phyloP scores from a whole-genome alignment of 1,140 invertebrate species.

The Cylas formicarius region DNA sequence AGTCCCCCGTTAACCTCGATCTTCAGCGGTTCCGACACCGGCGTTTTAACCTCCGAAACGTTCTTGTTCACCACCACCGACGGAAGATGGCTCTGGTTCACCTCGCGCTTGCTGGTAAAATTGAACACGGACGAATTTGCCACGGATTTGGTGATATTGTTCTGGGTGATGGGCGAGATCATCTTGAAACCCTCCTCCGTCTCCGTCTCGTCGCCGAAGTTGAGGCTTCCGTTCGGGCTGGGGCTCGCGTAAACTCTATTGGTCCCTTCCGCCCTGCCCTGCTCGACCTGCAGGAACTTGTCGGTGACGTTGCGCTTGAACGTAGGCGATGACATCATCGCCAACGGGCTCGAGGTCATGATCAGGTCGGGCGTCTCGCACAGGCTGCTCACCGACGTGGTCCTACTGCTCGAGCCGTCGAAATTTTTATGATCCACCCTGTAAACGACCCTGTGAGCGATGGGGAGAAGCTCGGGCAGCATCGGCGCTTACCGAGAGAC shows the following conservation, averaged over 20 bases:
- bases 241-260: conserved; percentile 4
- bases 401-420: conserved; percentile 12
- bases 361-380: conserved; percentile 40
- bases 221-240: conserved; percentile 13
- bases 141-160: conserved; percentile 47
- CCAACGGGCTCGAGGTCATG: conserved; percentile 36
- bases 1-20: conserved; percentile 25
- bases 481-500: conserved; percentile 24
- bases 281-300: conserved; percentile 32
- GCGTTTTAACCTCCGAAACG: conserved; percentile 16
- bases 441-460: not conserved
- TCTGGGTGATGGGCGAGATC: conserved; percentile 43
- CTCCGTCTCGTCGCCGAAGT: conserved; percentile 37
- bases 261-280: conserved; percentile 6
- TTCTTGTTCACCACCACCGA: conserved; percentile 19
- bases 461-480: not conserved
- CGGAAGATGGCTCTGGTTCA: conserved; percentile 27
- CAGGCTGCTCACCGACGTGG: conserved; percentile 14
- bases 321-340: conserved; percentile 22
- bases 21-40: conserved; percentile 25
- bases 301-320: conserved; percentile 24
- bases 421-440: conserved; percentile 20
- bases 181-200: conserved; percentile 9
- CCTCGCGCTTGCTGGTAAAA: conserved; percentile 14
- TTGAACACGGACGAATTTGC: conserved; percentile 20